Percentiles rank a stretch among this genome's conserved stretches.
These are phyloP conservation scores for Chamaedrilus cognettii DNA, from an alignment of 2,888 invertebrate genomes.

Conservation along the genomic window DNA sequence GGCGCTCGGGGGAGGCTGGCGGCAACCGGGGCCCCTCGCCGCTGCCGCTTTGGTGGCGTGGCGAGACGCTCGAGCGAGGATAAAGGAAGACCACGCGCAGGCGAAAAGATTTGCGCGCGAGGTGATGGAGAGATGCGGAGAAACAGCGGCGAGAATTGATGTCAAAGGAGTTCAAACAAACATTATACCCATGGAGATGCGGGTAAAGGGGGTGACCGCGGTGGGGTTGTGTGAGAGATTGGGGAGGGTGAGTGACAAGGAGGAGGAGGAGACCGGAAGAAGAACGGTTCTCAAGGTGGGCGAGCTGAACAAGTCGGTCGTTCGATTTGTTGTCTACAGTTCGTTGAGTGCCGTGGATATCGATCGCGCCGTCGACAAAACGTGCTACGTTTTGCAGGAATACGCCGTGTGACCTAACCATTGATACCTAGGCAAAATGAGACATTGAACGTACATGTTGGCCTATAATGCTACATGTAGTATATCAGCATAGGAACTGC, in stretches of 20 bases:
- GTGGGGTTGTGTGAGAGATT: slow-evolving; percentile 28
- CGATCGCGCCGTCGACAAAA: slow-evolving; percentile 2
- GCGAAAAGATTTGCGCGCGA: slow-evolving; percentile 29
- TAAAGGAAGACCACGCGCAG: slow-evolving; percentile 73
- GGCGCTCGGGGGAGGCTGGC: slow-evolving; percentile 90
- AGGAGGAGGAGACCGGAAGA: not conserved
- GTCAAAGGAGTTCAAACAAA: slow-evolving; percentile 32
- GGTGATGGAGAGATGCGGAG: slow-evolving; percentile 17
- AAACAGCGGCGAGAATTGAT: slow-evolving; percentile 26
- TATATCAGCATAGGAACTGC: no score
- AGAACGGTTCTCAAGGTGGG: not conserved
- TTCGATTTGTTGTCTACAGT: slow-evolving; percentile 2
- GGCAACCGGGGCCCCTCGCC: slow-evolving; percentile 88
- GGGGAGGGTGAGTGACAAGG: slow-evolving; percentile 17
- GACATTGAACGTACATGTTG: no score
- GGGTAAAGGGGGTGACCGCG: slow-evolving; percentile 23
- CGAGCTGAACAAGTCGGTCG: not conserved
- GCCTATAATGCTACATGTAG: no score
- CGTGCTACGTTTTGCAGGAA: slow-evolving; percentile 14
- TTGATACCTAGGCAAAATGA: no score
- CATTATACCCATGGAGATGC: slow-evolving; percentile 30
- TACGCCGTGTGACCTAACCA: not conserved
- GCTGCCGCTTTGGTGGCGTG: slow-evolving; percentile 86
- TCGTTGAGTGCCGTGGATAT: slow-evolving; percentile 4
- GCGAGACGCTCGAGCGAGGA: slow-evolving; percentile 70